Conservation (phyloP, 2,797 vertebrate genomes). For the Nannoperca obscura region DNA sequence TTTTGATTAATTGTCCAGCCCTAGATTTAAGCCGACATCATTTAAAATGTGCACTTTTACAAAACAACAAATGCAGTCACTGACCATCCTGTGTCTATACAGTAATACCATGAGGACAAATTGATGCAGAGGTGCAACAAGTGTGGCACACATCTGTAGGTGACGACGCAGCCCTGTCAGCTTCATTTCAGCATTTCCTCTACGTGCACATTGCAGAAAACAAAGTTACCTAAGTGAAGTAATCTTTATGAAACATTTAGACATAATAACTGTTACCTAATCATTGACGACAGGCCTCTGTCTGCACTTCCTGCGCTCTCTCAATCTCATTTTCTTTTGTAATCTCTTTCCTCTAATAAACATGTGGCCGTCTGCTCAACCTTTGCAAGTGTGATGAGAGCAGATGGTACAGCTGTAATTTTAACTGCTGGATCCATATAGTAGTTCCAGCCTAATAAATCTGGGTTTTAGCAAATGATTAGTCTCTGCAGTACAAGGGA, state of each 20-base stretch:
- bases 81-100: not conserved
- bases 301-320: slow-evolving; percentile 49
- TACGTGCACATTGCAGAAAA: not conserved
- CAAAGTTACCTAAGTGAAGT: not conserved
- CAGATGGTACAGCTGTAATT: slow-evolving; percentile 52
- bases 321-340: slow-evolving; percentile 54
- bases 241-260: slow-evolving; percentile 34
- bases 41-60: not conserved
- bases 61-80: not conserved
- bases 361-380: slow-evolving; percentile 60
- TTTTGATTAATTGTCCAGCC: no score
- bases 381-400: slow-evolving; percentile 38
- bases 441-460: slow-evolving; percentile 36
- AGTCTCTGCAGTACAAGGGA: slow-evolving; percentile 15
- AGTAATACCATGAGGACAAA: not conserved
- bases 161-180: not conserved
- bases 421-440: slow-evolving; percentile 5
- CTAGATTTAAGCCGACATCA: not conserved
- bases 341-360: slow-evolving; percentile 66
- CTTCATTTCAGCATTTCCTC: slow-evolving; percentile 31
- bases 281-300: slow-evolving; percentile 29
- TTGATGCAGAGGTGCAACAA: not conserved
- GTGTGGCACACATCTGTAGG: not conserved
- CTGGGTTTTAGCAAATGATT: slow-evolving; percentile 18
- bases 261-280: slow-evolving; percentile 58